A percentile compares a stretch with the other conserved stretches of the same genome.
These are phyloP conservation scores for Cecidostiba fungosa DNA, from an alignment of 2,888 invertebrate species.

Conservation along the genomic window DNA sequence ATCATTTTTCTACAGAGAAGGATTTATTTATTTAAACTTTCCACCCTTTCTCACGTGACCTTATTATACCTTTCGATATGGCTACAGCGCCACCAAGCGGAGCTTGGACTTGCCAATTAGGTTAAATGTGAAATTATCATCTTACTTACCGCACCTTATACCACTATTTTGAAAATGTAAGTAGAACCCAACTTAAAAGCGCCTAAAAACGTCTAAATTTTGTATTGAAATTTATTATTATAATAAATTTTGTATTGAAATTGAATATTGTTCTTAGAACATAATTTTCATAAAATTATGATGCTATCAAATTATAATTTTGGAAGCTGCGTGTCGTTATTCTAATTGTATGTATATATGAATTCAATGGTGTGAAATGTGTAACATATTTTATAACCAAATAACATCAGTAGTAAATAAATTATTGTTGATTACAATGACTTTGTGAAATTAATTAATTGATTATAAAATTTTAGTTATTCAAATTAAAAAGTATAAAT, in stretches of 20 bases:
- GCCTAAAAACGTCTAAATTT: no score
- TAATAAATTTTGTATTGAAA: no score
- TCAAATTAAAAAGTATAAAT: slow-evolving; percentile 15
- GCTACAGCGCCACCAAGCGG: no score
- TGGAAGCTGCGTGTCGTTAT: background rate
- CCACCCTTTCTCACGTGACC: no score
- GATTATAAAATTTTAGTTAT: background rate
- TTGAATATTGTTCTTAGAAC: background rate
- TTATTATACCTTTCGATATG: no score
- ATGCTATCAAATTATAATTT: no score
- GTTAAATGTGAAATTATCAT: background rate
- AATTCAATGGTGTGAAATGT: background rate
- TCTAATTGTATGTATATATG: background rate
- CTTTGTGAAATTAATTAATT: background rate
- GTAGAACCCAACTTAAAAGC: no score
- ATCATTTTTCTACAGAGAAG: no score
- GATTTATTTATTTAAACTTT: no score
- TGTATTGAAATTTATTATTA: background rate
- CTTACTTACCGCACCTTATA: background rate
- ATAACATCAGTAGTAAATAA: background rate
- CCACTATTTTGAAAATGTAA: background rate
- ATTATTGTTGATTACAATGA: background rate
- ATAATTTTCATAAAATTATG: background rate
- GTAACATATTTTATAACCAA: background rate
- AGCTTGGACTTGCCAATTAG: no score